phyloP scores from a whole-genome alignment of 2,888 invertebrate genomes.

The Drosophila kokeensis region DNA sequence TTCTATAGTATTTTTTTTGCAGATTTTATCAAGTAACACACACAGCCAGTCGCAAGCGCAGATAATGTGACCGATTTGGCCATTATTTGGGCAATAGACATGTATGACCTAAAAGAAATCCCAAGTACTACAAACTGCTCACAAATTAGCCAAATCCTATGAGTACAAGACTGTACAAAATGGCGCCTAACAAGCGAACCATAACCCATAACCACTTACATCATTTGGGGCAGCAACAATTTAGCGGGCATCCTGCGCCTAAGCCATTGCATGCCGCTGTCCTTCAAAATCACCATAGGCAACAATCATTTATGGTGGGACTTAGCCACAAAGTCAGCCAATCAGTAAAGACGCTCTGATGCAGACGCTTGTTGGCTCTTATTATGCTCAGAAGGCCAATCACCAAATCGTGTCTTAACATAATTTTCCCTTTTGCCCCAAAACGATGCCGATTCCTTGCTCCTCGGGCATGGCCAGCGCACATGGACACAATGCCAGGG shows the following conservation, averaged over 20 bases:
- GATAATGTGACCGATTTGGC: slow-evolving; percentile 15
- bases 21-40: background rate
- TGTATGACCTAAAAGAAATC: slow-evolving; percentile 19
- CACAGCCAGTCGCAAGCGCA: background rate
- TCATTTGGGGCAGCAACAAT: slow-evolving; percentile 25
- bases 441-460: slow-evolving; percentile 6
- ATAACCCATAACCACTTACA: slow-evolving; percentile 61
- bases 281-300: slow-evolving; percentile 70
- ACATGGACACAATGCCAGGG: slow-evolving; percentile 50
- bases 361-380: slow-evolving; percentile 23
- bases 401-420: slow-evolving; percentile 79
- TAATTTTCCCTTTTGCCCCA: slow-evolving; percentile 63
- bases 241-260: slow-evolving; percentile 16
- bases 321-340: slow-evolving; percentile 72
- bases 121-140: slow-evolving; percentile 54
- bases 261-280: slow-evolving; percentile 54
- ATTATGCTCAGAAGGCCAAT: slow-evolving; percentile 65
- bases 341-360: slow-evolving; percentile 61
- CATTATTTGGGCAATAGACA: slow-evolving; percentile 54
- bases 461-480: slow-evolving; percentile 12
- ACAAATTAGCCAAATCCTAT: slow-evolving; percentile 75
- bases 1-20: background rate
- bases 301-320: slow-evolving; percentile 75
- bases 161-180: slow-evolving; percentile 43
- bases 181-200: slow-evolving; percentile 33